Percentiles rank a stretch among this genome's conserved stretches.
Evolutionary conservation across 2,888 invertebrate genomes (phyloP).

Genomic region (Ormyrus thymus): DNA sequence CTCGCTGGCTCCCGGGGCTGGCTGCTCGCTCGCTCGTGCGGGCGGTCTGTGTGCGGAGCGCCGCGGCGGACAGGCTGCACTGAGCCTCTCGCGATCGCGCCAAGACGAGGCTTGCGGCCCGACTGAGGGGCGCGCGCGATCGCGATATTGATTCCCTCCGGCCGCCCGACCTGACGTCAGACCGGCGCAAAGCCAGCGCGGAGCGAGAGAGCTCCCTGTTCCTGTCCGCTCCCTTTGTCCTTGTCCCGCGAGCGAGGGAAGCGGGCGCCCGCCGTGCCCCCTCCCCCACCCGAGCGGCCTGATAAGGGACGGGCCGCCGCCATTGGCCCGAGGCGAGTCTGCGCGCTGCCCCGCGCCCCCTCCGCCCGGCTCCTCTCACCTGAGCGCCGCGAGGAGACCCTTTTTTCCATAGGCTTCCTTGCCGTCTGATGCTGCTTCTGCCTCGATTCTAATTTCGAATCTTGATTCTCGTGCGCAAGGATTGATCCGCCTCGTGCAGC

Average conservation of each 20-base stretch:
- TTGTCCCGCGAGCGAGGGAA: not conserved
- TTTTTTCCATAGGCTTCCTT: no score
- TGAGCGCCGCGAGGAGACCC: no score
- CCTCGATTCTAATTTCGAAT: no score
- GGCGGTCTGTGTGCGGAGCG: not conserved
- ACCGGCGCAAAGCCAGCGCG: not conserved
- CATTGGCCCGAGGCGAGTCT: conserved; percentile 45
- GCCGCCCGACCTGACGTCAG: conserved; percentile 41
- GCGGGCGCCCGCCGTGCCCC: not conserved
- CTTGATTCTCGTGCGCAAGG: no score
- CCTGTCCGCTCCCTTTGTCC: not conserved
- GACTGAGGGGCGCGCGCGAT: conserved; percentile 64
- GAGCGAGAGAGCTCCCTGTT: not conserved
- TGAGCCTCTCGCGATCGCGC: conserved; percentile 59
- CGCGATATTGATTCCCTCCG: conserved; percentile 68
- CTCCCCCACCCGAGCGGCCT: conserved; percentile 5
- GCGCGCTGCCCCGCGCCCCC: conserved; percentile 16
- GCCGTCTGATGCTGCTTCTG: no score
- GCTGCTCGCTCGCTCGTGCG: no score
- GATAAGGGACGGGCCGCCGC: conserved; percentile 25
- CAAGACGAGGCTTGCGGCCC: conserved; percentile 56
- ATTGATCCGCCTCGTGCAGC: no score
- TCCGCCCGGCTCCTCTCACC: not conserved
- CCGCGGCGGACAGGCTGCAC: conserved; percentile 71
- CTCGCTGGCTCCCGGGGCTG: no score